phyloP scores from a whole-genome alignment of 2,797 vertebrate species.

The Ataeniobius toweri region DNA sequence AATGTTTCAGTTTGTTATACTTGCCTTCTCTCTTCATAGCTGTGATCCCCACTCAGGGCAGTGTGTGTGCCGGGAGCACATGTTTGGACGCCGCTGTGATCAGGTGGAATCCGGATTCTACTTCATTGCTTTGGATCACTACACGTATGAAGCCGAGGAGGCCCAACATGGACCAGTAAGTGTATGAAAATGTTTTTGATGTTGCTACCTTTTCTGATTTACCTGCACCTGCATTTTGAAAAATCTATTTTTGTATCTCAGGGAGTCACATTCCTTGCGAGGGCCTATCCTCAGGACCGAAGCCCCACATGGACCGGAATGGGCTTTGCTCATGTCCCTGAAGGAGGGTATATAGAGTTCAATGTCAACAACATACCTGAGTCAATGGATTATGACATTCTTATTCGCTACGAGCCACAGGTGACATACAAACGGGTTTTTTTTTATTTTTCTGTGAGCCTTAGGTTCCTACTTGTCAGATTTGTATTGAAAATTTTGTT shows the following conservation, averaged over 20 bases:
- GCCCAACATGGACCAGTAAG: conserved; percentile 89
- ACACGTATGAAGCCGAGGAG: conserved; percentile 94
- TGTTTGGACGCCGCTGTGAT: conserved; percentile 90
- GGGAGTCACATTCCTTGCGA: conserved; percentile 86
- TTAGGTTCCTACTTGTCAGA: not conserved
- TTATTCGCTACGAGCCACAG: conserved; percentile 97
- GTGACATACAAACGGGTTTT: conserved; percentile 62
- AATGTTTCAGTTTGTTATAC: not conserved
- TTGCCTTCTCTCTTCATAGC: conserved; percentile 65
- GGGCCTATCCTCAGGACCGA: conserved; percentile 85
- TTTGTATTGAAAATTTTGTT: not conserved
- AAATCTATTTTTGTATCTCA: conserved; percentile 49
- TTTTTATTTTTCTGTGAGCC: not conserved
- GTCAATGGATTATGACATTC: conserved; percentile 94
- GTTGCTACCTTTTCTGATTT: not conserved
- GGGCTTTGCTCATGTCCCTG: conserved; percentile 92
- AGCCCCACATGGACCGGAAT: conserved; percentile 92
- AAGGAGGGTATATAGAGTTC: conserved; percentile 90
- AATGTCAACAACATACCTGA: conserved; percentile 88
- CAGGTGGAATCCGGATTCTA: conserved; percentile 93
- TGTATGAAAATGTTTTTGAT: not conserved
- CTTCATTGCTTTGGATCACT: conserved; percentile 92
- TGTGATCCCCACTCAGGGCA: conserved; percentile 89
- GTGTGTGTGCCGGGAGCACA: conserved; percentile 89
- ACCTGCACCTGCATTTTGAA: not conserved